phyloP scores from a whole-genome alignment of 2,888 invertebrate genomes.

The Mantis religiosa region DNA sequence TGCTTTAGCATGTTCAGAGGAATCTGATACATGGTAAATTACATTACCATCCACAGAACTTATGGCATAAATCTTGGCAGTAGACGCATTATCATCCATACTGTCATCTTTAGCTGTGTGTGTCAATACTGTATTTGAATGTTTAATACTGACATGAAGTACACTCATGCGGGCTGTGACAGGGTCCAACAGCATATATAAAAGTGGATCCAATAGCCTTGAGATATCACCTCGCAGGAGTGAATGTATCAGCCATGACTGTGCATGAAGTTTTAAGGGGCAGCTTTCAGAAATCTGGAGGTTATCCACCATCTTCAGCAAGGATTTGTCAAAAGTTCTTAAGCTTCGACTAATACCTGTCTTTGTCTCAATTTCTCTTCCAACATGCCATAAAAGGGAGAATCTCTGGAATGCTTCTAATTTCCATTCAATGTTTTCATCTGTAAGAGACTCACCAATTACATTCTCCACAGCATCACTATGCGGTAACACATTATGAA shows the following conservation, averaged over 20 bases:
- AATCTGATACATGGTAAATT: conserved; percentile 56
- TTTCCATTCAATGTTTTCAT: conserved; percentile 42
- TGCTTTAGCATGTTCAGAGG: conserved; percentile 29
- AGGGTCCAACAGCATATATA: conserved; percentile 70
- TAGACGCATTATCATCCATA: conserved; percentile 42
- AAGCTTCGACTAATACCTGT: conserved; percentile 47
- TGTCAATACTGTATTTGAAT: conserved; percentile 27
- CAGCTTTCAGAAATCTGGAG: conserved; percentile 56
- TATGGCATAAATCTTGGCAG: conserved; percentile 69
- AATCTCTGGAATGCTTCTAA: conserved; percentile 63
- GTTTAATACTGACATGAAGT: conserved; percentile 62
- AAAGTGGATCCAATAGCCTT: conserved; percentile 70
- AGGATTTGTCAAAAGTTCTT: conserved; percentile 61
- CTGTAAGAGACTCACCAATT: conserved; percentile 52
- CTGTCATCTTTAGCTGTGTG: conserved; percentile 33
- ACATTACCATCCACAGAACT: conserved; percentile 79
- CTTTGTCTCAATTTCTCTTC: conserved; percentile 59
- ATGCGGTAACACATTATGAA: conserved; percentile 64
- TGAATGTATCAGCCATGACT: conserved; percentile 71
- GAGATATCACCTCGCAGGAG: conserved; percentile 73
- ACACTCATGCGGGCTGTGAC: conserved; percentile 78
- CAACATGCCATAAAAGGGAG: conserved; percentile 70
- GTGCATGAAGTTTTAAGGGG: conserved; percentile 59
- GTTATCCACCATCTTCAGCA: conserved; percentile 69
- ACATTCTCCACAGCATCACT: conserved; percentile 66